Conservation (phyloP, 2,797 vertebrate species). For the Pangasius macronema region DNA sequence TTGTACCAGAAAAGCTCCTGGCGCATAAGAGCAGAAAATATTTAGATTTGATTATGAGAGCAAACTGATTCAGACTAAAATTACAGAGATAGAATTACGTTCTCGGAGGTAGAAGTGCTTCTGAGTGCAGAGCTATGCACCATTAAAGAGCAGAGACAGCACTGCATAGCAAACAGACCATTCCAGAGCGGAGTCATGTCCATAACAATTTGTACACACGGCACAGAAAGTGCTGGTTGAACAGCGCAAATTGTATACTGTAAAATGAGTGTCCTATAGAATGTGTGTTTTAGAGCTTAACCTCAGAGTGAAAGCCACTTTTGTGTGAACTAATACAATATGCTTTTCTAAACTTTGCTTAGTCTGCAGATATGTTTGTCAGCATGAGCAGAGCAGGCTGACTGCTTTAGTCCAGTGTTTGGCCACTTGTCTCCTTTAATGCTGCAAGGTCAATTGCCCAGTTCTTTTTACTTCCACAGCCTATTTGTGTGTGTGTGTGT, state of each 20-base stretch:
- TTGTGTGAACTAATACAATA: not conserved
- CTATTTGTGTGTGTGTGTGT: not conserved
- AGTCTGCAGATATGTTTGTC: constrained; percentile 8
- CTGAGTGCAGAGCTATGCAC: constrained; percentile 1
- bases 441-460: not conserved
- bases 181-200: not conserved
- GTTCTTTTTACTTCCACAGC: not conserved
- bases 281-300: not conserved
- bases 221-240: not conserved
- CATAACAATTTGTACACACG: not conserved
- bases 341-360: not conserved
- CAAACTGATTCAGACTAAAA: constrained; percentile 23
- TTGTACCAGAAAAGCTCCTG: not conserved
- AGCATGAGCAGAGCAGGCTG: not conserved
- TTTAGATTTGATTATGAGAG: constrained; percentile 32
- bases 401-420: not conserved
- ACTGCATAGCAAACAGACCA: constrained; percentile 3
- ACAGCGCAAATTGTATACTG: not conserved
- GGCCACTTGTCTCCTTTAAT: not conserved
- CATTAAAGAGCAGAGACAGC: constrained; percentile 23
- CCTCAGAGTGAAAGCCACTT: not conserved
- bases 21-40: not conserved
- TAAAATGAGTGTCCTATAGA: not conserved
- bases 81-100: constrained; percentile 28
- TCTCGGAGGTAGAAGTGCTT: constrained; percentile 14